Percentiles rank a stretch among this genome's conserved stretches.
These are phyloP conservation scores for Ophion slaviceki DNA, from an alignment of 2,888 invertebrate genomes.

Conservation along the genomic window DNA sequence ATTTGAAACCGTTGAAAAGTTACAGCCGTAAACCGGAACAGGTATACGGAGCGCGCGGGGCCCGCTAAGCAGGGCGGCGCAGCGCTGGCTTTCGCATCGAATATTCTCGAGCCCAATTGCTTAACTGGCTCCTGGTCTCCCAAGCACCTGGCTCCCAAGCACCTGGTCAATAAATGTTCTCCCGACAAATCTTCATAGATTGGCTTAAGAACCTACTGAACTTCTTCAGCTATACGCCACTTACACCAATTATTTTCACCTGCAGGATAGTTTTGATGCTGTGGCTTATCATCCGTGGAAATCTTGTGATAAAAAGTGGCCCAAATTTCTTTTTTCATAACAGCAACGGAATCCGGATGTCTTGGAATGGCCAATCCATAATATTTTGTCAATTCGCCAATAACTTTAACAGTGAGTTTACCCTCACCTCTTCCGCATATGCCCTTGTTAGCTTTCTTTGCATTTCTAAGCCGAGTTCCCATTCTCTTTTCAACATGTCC, in stretches of 20 bases:
- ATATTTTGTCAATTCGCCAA: conserved; percentile 47
- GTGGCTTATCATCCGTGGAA: conserved; percentile 27
- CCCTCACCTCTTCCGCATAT: conserved; percentile 36
- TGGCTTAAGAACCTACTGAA: background rate
- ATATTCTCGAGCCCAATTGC: no score
- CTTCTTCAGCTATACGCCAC: background rate
- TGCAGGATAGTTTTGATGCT: conserved; percentile 26
- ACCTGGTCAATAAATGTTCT: conserved; percentile 10
- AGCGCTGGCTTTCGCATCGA: no score
- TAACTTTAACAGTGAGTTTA: conserved; percentile 42
- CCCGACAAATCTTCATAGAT: conserved; percentile 20
- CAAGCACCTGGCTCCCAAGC: conserved; percentile 27
- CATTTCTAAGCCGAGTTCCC: conserved; percentile 24
- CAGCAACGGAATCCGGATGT: conserved; percentile 32
- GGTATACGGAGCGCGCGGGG: no score
- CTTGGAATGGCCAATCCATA: conserved; percentile 42
- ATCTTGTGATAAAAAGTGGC: conserved; percentile 20
- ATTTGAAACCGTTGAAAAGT: conserved; percentile 1
- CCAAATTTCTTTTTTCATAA: conserved; percentile 34
- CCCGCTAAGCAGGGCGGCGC: no score
- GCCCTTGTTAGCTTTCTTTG: conserved; percentile 20
- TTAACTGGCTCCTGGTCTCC: no score
- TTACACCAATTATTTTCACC: conserved; percentile 31
- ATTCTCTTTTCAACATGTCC: conserved; percentile 21
- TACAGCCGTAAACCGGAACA: no score